phyloP scores from a whole-genome alignment of 2,797 vertebrate species.

The Microctenopoma steveboyesi region DNA sequence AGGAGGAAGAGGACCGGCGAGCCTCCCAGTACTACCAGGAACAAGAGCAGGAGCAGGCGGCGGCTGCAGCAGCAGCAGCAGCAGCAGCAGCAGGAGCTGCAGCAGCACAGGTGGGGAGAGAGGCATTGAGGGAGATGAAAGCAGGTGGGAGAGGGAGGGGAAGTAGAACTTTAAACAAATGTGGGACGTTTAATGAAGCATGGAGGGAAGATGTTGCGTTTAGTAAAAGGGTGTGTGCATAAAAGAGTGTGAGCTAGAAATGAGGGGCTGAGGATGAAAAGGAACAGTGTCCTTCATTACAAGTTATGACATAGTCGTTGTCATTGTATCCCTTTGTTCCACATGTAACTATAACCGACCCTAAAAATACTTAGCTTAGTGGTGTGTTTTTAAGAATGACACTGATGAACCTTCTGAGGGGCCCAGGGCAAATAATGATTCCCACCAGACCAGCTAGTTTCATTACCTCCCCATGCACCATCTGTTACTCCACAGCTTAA shows the following conservation, averaged over 20 bases:
- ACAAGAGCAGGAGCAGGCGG: constrained; percentile 91
- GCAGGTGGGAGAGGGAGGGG: constrained; percentile 13
- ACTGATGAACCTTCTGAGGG: too few relatives aligned
- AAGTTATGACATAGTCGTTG: background rate
- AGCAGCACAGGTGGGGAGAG: constrained; percentile 82
- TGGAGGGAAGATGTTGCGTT: background rate
- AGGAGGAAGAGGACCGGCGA: constrained; percentile 95
- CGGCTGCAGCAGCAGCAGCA: constrained; percentile 50
- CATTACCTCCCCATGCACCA: too few relatives aligned
- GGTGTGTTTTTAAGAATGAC: too few relatives aligned
- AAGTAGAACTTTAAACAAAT: constrained; percentile 23
- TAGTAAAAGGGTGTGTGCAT: constrained; percentile 21
- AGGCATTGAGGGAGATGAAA: background rate
- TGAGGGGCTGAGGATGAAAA: constrained; percentile 4
- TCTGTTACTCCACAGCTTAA: too few relatives aligned
- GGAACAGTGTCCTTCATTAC: background rate
- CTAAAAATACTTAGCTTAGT: too few relatives aligned
- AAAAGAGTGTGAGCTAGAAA: constrained; percentile 7
- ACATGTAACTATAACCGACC: too few relatives aligned
- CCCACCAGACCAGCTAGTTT: too few relatives aligned
- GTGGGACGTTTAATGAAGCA: constrained; percentile 25
- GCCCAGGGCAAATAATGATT: too few relatives aligned
- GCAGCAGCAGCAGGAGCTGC: constrained; percentile 42
- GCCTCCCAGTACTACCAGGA: constrained; percentile 99
- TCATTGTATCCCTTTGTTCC: too few relatives aligned